These are phyloP conservation scores for Cepaea hortensis DNA, from an alignment of 2,888 invertebrate genomes.

Conservation along the genomic window DNA sequence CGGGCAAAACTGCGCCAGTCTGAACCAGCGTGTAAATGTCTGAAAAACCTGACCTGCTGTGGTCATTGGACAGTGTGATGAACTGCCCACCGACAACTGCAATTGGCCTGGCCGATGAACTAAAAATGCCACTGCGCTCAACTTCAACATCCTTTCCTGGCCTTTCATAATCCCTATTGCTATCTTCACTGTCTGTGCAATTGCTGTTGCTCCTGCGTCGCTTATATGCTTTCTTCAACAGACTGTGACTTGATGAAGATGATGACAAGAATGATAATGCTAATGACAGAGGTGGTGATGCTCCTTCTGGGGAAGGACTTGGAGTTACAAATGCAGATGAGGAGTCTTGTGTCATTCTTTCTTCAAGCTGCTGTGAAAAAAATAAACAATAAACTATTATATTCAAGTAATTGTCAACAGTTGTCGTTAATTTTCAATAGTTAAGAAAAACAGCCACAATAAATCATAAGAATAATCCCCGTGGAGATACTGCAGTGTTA, in stretches of 20 bases:
- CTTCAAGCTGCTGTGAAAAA: constrained; percentile 40
- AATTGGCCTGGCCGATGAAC: neutral
- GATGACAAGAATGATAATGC: neutral
- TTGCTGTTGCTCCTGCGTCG: constrained; percentile 10
- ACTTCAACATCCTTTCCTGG: neutral
- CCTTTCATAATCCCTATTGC: constrained; percentile 2
- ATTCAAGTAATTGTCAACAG: neutral
- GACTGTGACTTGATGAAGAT: neutral
- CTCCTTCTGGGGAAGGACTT: constrained; percentile 45
- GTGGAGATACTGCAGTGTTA: no score
- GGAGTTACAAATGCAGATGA: constrained; percentile 48
- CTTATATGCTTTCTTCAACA: constrained; percentile 10
- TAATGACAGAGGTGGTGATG: constrained; percentile 14
- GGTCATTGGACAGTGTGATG: neutral
- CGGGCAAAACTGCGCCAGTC: neutral
- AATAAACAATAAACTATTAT: neutral
- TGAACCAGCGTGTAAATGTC: neutral
- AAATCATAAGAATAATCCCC: no score
- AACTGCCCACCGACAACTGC: neutral
- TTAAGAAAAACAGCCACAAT: no score
- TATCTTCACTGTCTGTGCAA: neutral
- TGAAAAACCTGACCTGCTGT: neutral
- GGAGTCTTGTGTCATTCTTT: constrained; percentile 47
- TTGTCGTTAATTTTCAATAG: no score
- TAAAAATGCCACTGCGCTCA: neutral